A percentile compares a stretch with the other conserved stretches of the same genome.
These are phyloP conservation scores for Coptotermes formosanus DNA, from an alignment of 1,140 invertebrate species.

Conservation along the genomic window DNA sequence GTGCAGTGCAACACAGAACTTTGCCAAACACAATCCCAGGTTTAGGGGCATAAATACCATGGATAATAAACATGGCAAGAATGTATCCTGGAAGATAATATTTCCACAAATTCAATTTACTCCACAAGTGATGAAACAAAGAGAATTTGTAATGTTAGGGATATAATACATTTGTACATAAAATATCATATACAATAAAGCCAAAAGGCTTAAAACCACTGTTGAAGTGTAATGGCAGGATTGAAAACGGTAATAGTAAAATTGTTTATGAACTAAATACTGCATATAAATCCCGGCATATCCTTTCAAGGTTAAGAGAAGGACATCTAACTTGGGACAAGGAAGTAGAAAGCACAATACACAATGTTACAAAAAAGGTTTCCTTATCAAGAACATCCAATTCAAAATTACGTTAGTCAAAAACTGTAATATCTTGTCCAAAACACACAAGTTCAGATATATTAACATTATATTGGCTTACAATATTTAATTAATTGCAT, in stretches of 20 bases:
- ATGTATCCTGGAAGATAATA: too few species aligned
- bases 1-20: too few species aligned
- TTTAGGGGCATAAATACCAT: too few species aligned
- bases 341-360: not conserved
- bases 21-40: too few species aligned
- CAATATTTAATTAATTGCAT: not conserved
- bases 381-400: not conserved
- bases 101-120: too few species aligned
- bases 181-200: too few species aligned
- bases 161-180: too few species aligned
- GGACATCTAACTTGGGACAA: not conserved
- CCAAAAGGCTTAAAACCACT: too few species aligned
- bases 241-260: not conserved
- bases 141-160: too few species aligned
- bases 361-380: not conserved
- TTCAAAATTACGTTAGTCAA: conserved; percentile 8
- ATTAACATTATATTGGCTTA: conserved; percentile 1
- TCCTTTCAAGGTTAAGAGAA: not conserved
- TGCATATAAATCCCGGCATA: not conserved
- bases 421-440: not conserved
- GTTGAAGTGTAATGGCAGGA: too few species aligned
- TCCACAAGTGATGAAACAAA: too few species aligned
- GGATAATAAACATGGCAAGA: too few species aligned
- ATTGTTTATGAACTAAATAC: not conserved
- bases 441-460: conserved; percentile 16